Base-by-base conservation (phyloP, 2,888 invertebrate species). In the Crocallis elinguaria region DNA sequence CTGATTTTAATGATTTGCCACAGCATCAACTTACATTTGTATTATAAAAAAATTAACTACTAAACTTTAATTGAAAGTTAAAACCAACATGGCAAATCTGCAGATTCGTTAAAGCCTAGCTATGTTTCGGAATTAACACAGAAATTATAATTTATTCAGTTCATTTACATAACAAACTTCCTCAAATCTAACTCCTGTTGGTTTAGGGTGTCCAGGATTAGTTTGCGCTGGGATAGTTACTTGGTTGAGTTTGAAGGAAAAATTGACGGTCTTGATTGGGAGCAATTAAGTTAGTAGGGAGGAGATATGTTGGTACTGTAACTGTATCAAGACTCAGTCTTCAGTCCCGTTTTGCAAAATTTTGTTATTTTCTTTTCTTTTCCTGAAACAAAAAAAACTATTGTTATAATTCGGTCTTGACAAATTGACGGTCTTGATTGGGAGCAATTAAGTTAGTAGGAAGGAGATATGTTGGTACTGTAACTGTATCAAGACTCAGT, bases 131-230 rank as follows among this genome's bases (percentile, higher is more conserved):
- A 43, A 44, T 53, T 57, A 54, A 50, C 49, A 38, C 43, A 21
- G 23, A 49, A 56, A 48, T 54, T 60, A 57, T 60, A 58, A 62
- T 60, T 54, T 58, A 58, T 58, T 57, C 50, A 51, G 12, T 38
- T 37, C 49, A 64, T 64, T 62, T 59, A 36, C 62, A 64, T 62
- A 52, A 38, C 29, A 52, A 53, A 62, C 50, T 64, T 61, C 49
- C 38, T 27, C 49, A 41, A 56, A 57, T 52, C 41, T 48, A 29
- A 48, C 33, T 4, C 11, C 9, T 62, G 62, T 64, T 49, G 48
- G 49, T 49, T 62, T 60, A 62, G 64, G 64, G 49, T 37, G 11
- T 12, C 29, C 38, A 29, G 27, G 43, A 49, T 38, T 62, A 57
- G 64, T 62, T 64, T 55, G 51, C 30, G n/a, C 6, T 7, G 27